These are phyloP conservation scores for Ctenomys sociabilis DNA, from an alignment of 2,113 vertebrate species.

Conservation along the genomic window DNA sequence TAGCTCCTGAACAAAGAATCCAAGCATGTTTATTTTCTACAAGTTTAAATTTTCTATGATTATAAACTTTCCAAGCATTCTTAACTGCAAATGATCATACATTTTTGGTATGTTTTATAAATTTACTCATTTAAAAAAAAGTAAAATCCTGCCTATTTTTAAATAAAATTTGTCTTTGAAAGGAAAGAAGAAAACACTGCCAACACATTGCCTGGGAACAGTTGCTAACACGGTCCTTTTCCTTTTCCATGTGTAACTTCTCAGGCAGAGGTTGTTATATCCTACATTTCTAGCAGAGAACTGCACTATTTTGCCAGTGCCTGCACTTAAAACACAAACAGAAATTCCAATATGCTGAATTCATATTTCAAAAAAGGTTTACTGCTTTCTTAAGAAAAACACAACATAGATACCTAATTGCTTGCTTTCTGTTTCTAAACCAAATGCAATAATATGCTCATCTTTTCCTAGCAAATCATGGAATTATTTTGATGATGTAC, in stretches of 20 bases:
- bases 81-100: constrained; percentile 13
- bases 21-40: constrained; percentile 20
- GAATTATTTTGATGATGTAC: background rate
- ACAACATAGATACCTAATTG: background rate
- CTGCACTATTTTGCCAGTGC: background rate
- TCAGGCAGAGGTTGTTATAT: background rate
- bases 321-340: constrained; percentile 26
- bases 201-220: background rate
- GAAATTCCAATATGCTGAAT: constrained; percentile 41
- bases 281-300: background rate
- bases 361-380: constrained; percentile 43
- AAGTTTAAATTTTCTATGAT: constrained; percentile 33
- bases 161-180: background rate
- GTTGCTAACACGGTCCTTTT: background rate
- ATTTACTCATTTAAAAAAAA: background rate
- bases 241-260: background rate
- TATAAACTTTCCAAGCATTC: background rate
- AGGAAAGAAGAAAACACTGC: background rate
- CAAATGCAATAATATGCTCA: constrained; percentile 42
- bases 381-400: constrained; percentile 15
- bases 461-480: constrained; percentile 1
- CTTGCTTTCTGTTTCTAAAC: constrained; percentile 26
- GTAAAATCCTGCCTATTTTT: background rate
- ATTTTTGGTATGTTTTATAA: constrained; percentile 46
- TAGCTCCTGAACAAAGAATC: background rate